Conservation (phyloP, 1,140 invertebrate genomes). For the Brachionus koreanus region DNA sequence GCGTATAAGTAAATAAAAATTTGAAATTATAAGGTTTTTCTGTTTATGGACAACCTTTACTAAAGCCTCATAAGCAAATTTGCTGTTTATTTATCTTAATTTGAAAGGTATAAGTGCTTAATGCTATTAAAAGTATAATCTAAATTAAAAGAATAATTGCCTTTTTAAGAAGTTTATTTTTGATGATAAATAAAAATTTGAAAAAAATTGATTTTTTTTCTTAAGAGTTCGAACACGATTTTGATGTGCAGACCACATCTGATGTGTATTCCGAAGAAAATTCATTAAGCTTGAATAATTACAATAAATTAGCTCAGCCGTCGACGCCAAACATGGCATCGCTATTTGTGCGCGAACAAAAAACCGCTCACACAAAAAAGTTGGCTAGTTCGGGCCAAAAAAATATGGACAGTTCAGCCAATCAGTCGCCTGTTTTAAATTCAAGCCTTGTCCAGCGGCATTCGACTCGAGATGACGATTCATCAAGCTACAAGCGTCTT, state of each 20-base stretch:
- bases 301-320: neutral
- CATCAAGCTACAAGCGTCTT: slow-evolving; percentile 10
- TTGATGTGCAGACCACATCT: slow-evolving; percentile 23
- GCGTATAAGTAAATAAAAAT: too few relatives aligned
- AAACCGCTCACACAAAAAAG: slow-evolving; percentile 22
- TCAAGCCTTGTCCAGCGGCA: neutral
- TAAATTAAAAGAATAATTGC: neutral
- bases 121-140: too few relatives aligned
- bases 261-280: slow-evolving; percentile 20
- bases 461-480: neutral
- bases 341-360: neutral
- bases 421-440: neutral
- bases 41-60: too few relatives aligned
- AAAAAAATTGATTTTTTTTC: neutral
- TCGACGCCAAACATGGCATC: slow-evolving; percentile 4
- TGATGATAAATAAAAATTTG: neutral
- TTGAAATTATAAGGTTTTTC: too few relatives aligned
- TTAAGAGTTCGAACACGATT: slow-evolving; percentile 13
- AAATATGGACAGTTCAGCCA: neutral
- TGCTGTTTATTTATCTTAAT: too few relatives aligned
- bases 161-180: neutral
- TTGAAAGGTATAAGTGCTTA: too few relatives aligned
- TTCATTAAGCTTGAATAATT: neutral
- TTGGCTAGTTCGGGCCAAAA: neutral
- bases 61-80: too few relatives aligned